Evolutionary conservation across 2,113 vertebrate genomes (phyloP).

Genomic region (Noctilio leporinus): DNA sequence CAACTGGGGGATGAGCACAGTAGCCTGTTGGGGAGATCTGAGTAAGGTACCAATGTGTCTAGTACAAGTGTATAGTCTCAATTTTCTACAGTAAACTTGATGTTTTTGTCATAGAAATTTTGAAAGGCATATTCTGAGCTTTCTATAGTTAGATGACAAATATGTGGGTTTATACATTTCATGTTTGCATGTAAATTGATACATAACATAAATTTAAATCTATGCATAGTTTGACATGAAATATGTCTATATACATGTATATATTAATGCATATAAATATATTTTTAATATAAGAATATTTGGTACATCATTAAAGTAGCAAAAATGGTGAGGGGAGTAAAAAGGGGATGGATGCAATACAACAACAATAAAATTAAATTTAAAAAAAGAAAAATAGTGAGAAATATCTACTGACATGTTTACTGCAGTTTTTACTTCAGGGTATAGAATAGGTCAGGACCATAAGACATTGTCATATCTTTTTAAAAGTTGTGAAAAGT

Average conservation of each 20-base stretch:
- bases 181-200: background rate
- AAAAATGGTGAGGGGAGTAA: background rate
- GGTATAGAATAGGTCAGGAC: too few species aligned
- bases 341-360: too few species aligned
- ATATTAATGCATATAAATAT: background rate
- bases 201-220: background rate
- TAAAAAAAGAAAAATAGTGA: background rate
- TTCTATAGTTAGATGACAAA: background rate
- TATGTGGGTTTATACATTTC: background rate
- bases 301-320: background rate
- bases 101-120: background rate
- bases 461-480: background rate
- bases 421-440: background rate
- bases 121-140: background rate
- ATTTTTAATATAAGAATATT: background rate
- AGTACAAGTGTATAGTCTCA: background rate
- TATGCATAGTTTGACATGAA: background rate
- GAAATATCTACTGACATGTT: background rate
- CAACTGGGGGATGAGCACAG: background rate
- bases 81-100: background rate
- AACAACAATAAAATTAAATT: too few species aligned
- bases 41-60: background rate
- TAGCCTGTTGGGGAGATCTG: background rate
- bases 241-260: background rate
- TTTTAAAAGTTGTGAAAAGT: background rate